Evolutionary conservation across 1,140 invertebrate species (phyloP).

Genomic region (Apis dorsata): DNA sequence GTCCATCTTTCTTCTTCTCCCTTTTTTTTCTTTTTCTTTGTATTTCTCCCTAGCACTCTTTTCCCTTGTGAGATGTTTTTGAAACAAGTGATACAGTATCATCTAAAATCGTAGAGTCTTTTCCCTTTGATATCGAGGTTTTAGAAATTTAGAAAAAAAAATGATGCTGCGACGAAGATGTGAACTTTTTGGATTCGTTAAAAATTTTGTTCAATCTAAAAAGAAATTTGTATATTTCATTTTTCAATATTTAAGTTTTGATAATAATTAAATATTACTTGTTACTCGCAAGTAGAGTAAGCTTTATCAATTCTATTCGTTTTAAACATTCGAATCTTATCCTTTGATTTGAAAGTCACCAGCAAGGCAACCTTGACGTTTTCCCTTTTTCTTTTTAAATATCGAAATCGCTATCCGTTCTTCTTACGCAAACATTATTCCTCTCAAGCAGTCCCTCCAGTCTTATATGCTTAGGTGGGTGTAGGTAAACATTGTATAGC

Average conservation of each 20-base stretch:
- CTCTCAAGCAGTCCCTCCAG: slow-evolving; percentile 65
- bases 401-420: slow-evolving; percentile 63
- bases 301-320: no score
- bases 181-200: background rate
- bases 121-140: background rate
- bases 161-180: background rate
- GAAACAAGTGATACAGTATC: background rate
- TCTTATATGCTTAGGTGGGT: slow-evolving; percentile 73
- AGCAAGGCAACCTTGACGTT: slow-evolving; percentile 40
- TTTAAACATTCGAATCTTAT: background rate
- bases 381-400: slow-evolving; percentile 35
- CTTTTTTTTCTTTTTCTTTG: background rate
- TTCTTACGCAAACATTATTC: slow-evolving; percentile 64
- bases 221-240: no score
- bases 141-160: no score
- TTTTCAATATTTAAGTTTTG: no score
- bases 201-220: no score
- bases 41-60: background rate
- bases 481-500: slow-evolving; percentile 76
- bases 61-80: background rate
- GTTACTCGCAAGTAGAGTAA: background rate
- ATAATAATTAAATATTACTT: no score
- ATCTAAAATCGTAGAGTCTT: background rate
- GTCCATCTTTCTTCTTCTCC: background rate
- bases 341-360: background rate